These are phyloP conservation scores for Siniperca scherzeri DNA, from an alignment of 2,797 vertebrate genomes.

Conservation along the genomic window DNA sequence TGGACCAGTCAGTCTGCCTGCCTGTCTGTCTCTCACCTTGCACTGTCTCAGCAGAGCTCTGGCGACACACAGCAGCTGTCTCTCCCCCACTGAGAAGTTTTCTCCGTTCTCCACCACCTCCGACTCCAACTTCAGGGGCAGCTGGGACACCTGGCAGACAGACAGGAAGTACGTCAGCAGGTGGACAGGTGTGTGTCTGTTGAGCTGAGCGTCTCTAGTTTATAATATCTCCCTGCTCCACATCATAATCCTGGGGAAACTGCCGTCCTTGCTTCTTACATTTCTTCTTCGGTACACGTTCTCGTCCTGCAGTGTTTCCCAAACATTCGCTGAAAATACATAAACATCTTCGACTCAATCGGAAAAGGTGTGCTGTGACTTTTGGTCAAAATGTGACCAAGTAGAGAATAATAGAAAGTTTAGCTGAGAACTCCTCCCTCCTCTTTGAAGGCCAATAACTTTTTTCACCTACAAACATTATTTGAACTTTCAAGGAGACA, in stretches of 20 bases:
- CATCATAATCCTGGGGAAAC: background rate
- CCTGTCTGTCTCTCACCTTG: conserved; percentile 84
- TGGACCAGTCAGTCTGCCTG: background rate
- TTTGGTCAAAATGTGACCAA: too few species aligned
- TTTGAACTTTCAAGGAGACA: too few species aligned
- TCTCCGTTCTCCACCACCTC: conserved; percentile 95
- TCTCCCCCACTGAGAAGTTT: conserved; percentile 94
- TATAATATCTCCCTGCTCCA: too few species aligned
- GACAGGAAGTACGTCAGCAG: background rate
- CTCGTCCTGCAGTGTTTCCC: too few species aligned
- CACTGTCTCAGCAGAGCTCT: conserved; percentile 91
- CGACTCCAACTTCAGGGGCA: conserved; percentile 93
- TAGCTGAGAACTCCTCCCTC: too few species aligned
- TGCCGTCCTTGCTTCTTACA: background rate
- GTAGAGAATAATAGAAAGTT: too few species aligned
- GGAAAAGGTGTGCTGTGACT: too few species aligned
- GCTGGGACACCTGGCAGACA: conserved; percentile 87
- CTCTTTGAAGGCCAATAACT: too few species aligned
- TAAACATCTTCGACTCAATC: too few species aligned
- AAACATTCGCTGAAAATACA: too few species aligned
- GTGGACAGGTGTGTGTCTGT: background rate
- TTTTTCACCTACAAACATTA: too few species aligned
- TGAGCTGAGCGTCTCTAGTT: too few species aligned
- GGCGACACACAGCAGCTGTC: conserved; percentile 92
- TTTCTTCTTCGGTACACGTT: background rate